Base-by-base conservation (phyloP, 2,113 vertebrate genomes). In the Machaerirhynchus nigripectus region DNA sequence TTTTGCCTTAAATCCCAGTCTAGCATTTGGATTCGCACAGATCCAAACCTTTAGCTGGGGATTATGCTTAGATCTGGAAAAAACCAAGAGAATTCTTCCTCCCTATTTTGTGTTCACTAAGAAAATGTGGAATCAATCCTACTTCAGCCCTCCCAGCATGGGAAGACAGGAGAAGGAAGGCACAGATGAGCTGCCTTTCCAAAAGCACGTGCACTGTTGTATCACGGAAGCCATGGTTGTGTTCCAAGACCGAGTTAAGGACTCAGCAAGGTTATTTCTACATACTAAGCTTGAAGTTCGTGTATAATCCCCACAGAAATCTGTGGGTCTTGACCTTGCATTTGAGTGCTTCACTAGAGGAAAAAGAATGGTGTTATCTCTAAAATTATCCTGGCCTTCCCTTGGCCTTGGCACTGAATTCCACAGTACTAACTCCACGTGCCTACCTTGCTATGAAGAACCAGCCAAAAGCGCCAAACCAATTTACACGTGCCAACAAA, bases 121-220 rank as follows among this genome's bases (percentile, higher is more conserved):
- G 49, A 37, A 84, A 49, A 82, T 4, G 14, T 65, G 40, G 28
- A 87, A 61, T 17, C 10, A 53, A 40, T 65, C 18, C 35, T 37
- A 7, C 13, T 55, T 35, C 35, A 59, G 20, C 20, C 52, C 7
- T 87, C 31, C 63, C 64, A 27, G 22, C 0, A 1, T 6, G 5
- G 50, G n/a, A 30, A 71, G 23, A 17, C 22, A 39, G 31, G 24
- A 93, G 49, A 27, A 67, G 39, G 14, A 33, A 61, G 27, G 49
- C 27, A 59, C 24, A 31, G n/a, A 8, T 1, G 4, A 23, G 12
- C n/a, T 53, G 77, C 10, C 11, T 68, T 68, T 75, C 74, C 52
- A n/a, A 30, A 46, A 59, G 16, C 15, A 15, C 0, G 2, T 11
- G 9, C 3, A 1, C 21, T 74, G 1, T 1, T 49, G 1, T 17